These are phyloP conservation scores for Trididemnum clinides DNA, from an alignment of 23 tunicate genomes.

Conservation along the genomic window DNA sequence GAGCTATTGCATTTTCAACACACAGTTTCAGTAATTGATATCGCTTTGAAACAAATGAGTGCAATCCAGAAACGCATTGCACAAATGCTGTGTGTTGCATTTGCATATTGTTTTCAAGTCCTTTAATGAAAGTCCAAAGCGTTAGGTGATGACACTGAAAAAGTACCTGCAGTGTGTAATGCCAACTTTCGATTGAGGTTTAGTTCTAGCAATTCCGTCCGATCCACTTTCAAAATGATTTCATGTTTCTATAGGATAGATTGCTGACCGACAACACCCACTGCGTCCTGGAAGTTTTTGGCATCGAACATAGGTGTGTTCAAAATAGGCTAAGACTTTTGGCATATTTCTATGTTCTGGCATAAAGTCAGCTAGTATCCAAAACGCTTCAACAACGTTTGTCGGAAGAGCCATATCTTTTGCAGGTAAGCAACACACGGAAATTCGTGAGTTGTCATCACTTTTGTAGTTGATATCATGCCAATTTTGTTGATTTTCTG, in stretches of 20 bases:
- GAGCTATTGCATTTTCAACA: no score
- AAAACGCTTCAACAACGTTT: no score
- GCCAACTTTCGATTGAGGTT: neutral
- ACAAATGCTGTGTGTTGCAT: neutral
- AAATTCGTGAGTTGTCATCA: conserved; percentile 22
- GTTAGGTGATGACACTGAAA: no score
- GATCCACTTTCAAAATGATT: no score
- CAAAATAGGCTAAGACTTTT: neutral
- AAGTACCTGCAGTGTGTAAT: neutral
- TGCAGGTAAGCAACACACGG: conserved; percentile 8
- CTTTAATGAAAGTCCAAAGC: no score
- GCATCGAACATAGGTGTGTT: neutral
- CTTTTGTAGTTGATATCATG: conserved; percentile 18
- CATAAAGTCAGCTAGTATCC: no score
- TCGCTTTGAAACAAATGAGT: neutral
- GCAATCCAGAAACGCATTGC: neutral
- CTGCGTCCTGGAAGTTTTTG: no score
- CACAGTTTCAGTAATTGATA: neutral
- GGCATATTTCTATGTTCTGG: neutral
- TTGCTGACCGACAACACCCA: neutral
- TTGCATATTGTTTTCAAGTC: neutral
- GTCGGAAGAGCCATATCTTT: neutral
- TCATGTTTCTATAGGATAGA: conserved; percentile 17
- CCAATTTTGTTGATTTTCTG: conserved; percentile 14
- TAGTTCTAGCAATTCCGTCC: neutral